Base-by-base conservation (phyloP, 1,140 invertebrate species). In the Lycorma delicatula region DNA sequence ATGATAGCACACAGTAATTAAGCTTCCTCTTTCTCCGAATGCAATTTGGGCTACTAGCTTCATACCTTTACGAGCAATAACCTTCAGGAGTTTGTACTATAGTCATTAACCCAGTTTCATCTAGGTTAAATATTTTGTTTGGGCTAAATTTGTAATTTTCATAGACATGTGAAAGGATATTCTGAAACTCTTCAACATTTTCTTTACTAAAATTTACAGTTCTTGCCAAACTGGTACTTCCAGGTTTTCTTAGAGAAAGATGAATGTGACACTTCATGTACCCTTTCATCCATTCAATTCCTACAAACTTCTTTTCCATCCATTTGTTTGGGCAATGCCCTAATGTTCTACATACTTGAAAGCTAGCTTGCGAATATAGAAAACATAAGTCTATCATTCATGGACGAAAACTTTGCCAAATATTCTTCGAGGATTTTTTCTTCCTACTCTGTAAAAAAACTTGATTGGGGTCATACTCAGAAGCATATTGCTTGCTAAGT, bases 121-220 rank as follows among this genome's bases (percentile, higher is more conserved):
- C 70, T n/a, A 70, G 58, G 55, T 73, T 72, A 46, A 58, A 72
- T 23, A 73, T 68, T 7, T 60, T 49, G 13, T 36, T 27, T 11
- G 59, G 44, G 23, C 3, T 11, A 26, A 60, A 60, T 3, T 60
- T 60, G 25, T 46, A 12, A 13, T 48, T 51, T 20, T 36, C 38
- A 25, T 26, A 25, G 7, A 56, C 28, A 1, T 26, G 1, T n/a
- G 27, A 23, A 9, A 53, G 27, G 25, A 57, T 57, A 12, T 28
- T 9, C 29, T 44, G 49, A 52, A 60, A 57, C 51, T 1, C 1
- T 18, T 51, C 13, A 20, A 51, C 46, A 48, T 66, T 66, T n/a
- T 18, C 27, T 53, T 52, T 57, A 60, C 70, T 72, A 50, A 71
- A 71, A 22, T 60, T 61, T 20, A 63, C 65, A 22, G 66, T 63